Conservation (phyloP, 23 tunicate genomes). For the Styela clava region DNA sequence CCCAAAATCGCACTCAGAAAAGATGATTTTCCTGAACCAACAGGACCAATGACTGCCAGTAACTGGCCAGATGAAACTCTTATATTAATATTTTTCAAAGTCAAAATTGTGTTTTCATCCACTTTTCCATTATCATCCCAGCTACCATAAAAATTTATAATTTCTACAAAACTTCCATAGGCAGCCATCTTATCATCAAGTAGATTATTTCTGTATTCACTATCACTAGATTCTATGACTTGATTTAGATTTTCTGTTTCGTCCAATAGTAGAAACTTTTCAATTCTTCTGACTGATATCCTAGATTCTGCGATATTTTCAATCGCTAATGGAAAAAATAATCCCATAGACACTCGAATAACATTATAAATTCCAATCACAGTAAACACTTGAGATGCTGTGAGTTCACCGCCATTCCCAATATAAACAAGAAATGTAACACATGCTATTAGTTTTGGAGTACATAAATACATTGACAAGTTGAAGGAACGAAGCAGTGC, state of each 20-base stretch:
- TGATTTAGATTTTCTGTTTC: background rate
- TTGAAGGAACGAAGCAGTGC: constrained; percentile 49
- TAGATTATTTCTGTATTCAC: background rate
- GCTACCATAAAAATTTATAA: constrained; percentile 18
- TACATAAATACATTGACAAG: constrained; percentile 21
- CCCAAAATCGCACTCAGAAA: constrained; percentile 27
- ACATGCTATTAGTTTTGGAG: constrained; percentile 34
- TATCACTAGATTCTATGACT: background rate
- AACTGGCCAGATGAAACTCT: constrained; percentile 34
- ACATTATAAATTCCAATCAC: constrained; percentile 49
- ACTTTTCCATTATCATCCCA: constrained; percentile 2
- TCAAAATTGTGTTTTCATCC: background rate
- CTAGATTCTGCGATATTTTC: constrained; percentile 47
- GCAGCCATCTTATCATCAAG: background rate
- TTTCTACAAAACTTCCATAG: constrained; percentile 21
- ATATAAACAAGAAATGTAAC: constrained; percentile 41
- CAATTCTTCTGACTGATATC: constrained; percentile 48
- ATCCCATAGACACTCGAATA: constrained; percentile 37
- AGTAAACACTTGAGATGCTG: constrained; percentile 48
- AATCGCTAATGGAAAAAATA: constrained; percentile 46
- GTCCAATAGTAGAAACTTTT: constrained; percentile 21
- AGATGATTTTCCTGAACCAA: constrained; percentile 70
- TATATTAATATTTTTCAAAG: constrained; percentile 38
- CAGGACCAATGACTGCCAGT: constrained; percentile 76
- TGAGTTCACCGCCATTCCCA: constrained; percentile 30